Percentiles rank a stretch among this genome's conserved stretches.
phyloP scores from a whole-genome alignment of 2,797 vertebrate genomes.

The Hirundo rustica region DNA sequence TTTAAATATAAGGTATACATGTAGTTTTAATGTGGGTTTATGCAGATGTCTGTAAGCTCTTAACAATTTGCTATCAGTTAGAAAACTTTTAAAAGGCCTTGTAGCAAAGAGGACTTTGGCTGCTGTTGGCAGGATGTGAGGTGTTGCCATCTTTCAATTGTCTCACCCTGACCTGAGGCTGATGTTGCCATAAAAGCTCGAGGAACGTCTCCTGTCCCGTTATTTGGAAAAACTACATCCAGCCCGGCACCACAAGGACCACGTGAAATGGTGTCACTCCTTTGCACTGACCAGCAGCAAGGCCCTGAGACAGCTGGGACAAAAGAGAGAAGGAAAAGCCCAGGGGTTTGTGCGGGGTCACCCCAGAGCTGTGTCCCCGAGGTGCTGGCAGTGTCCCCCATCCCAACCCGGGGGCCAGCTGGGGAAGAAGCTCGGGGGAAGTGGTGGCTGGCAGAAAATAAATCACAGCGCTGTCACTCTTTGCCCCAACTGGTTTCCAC shows the following conservation, averaged over 20 bases:
- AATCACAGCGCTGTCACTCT: constrained; percentile 60
- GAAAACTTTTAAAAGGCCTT: not conserved
- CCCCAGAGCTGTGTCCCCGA: not conserved
- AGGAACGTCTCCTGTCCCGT: not conserved
- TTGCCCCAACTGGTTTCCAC: constrained; percentile 32
- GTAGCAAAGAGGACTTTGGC: not conserved
- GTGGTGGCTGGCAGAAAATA: constrained; percentile 25
- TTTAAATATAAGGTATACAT: not conserved
- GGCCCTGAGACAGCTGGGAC: not conserved
- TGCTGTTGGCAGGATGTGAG: not conserved
- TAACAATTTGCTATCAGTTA: not conserved
- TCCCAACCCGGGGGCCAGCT: not conserved
- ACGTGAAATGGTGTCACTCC: fast-evolving
- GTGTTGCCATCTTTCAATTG: not conserved
- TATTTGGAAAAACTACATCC: not conserved
- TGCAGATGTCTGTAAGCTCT: not conserved
- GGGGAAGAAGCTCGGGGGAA: not conserved
- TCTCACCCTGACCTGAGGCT: not conserved
- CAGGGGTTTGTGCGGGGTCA: not conserved
- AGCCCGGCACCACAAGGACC: not conserved
- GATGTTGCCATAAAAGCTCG: not conserved
- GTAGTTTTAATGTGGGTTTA: not conserved
- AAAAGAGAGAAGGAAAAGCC: not conserved
- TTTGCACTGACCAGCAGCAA: not conserved
- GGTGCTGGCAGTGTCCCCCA: constrained; percentile 16